Evolutionary conservation across 2,113 vertebrate genomes (phyloP).

Genomic region (Gopherus evgoodei): DNA sequence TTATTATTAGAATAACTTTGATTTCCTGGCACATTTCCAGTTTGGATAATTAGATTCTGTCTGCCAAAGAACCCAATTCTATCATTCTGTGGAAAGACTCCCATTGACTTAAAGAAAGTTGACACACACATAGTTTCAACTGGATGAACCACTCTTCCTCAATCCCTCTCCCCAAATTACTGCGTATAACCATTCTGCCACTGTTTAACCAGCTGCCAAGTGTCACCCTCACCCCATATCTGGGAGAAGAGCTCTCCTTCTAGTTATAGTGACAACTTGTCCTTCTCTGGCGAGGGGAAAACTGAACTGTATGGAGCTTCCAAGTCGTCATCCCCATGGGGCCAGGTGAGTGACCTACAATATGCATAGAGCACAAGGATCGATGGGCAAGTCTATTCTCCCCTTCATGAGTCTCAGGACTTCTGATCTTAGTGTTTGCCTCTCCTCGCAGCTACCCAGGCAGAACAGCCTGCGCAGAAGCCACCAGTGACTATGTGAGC

Average conservation of each 20-base stretch:
- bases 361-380: neutral
- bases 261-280: neutral
- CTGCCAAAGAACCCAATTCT: neutral
- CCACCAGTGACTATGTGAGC: neutral
- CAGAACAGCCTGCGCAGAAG: neutral
- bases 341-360: neutral
- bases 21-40: neutral
- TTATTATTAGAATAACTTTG: neutral
- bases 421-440: rapidly evolving
- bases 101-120: neutral
- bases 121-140: neutral
- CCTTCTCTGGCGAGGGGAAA: neutral
- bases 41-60: neutral
- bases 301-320: neutral
- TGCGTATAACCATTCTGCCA: neutral
- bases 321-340: rapidly evolving
- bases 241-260: neutral
- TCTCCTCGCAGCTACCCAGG: neutral
- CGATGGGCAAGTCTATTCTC: neutral
- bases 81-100: neutral
- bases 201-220: neutral
- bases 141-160: neutral
- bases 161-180: neutral
- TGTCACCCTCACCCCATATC: neutral
- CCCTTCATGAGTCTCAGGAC: rapidly evolving